phyloP scores from a whole-genome alignment of 2,113 vertebrate genomes.

The Vicugna pacos region DNA sequence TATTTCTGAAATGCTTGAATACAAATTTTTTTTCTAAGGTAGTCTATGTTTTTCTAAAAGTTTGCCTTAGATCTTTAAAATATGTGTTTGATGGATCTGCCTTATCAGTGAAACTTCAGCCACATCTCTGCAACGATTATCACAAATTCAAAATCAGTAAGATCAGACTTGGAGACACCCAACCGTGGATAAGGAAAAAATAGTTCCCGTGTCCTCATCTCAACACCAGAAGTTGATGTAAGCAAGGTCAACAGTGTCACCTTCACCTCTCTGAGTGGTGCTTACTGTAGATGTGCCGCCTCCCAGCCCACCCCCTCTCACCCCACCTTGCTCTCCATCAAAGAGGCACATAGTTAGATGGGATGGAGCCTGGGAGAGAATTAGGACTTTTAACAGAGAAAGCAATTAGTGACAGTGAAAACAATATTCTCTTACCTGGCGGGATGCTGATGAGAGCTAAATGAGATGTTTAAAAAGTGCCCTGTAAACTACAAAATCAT shows the following conservation, averaged over 20 bases:
- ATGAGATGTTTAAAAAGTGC: neutral
- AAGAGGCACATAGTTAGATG: neutral
- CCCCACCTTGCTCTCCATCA: neutral
- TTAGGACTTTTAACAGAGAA: neutral
- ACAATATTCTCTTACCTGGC: neutral
- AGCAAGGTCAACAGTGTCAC: neutral
- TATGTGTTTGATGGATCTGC: neutral
- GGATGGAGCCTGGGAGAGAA: neutral
- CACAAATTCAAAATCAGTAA: neutral
- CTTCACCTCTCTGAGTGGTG: neutral
- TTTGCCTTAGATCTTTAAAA: neutral
- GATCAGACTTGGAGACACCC: neutral
- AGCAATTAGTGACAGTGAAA: neutral
- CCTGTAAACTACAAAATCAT: neutral
- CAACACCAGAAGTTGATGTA: neutral
- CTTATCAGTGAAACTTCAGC: neutral
- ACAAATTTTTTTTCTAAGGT: neutral
- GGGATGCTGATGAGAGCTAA: neutral
- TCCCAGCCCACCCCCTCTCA: fast-evolving
- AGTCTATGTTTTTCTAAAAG: neutral
- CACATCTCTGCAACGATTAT: neutral
- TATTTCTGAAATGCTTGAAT: neutral
- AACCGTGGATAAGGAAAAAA: neutral
- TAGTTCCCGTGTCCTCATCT: neutral
- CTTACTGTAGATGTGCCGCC: fast-evolving